Evolutionary conservation across 2,888 invertebrate species (phyloP), one percentile per base, ranked within the genome.

Genomic region (Limenitis camilla): DNA sequence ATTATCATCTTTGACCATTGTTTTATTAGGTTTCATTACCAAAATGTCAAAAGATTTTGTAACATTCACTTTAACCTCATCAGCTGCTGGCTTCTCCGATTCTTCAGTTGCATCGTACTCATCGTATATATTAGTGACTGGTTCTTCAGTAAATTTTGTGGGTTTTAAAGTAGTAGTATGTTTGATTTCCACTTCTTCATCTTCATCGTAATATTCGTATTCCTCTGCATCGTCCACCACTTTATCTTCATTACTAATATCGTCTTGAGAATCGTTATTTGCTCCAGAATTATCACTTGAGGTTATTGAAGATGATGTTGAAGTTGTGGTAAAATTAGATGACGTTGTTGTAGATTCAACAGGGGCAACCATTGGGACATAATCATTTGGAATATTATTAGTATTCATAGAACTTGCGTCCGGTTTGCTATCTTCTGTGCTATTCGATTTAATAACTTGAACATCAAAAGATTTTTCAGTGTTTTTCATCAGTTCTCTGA

Each of bases 1-100:
- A 58, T 90, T 89, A 62, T 90, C 89, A 61, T 90, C 89, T 67
- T 89, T 80, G 0, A 90, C 88, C 69, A 86, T 78, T 45, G 82
- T 81, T 30, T 84, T 86, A 50, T 81, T 80, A 9, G 89, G 84
- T 71, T 89, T 89, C 83, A 89, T 89, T 10, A 89, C 88, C 44
- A 91, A 72, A 4, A 91, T 82, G 57, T 90, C 90, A 64, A 88
- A 90, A 27, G 81, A 63, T 61, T 78, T 68, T 3, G 78, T 76
- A 28, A 56, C 61, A 56, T 78, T 83, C 7, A 58, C 42, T 58
- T 72, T 71, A 3, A 58, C 33, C 61, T 71, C 68, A 31, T 72
- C 66, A 5, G 65, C 65, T 27, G 63, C 38, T n/a, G n/a, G n/a
- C 38, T 69, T 73, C 62, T 82, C 81, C 19, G 71, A 61, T 62